Conservation (phyloP, 1,140 invertebrate genomes). For the Lepidostoma basale region DNA sequence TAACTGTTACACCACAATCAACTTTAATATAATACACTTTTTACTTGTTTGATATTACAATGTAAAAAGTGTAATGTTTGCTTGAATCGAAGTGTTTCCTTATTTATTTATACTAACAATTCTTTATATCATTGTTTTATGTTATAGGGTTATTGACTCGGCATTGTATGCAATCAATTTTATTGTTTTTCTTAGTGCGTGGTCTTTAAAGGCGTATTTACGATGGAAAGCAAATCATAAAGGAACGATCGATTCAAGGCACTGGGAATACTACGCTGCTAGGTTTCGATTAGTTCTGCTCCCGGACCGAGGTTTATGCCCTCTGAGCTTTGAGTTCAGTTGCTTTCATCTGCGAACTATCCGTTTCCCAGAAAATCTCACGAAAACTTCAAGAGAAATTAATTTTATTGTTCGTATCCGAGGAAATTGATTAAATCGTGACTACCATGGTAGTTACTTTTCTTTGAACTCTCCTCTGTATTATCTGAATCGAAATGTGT, state of each 20-base stretch:
- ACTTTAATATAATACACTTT: too few relatives aligned
- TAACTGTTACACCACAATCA: too few relatives aligned
- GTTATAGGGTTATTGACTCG: too few relatives aligned
- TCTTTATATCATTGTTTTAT: too few relatives aligned
- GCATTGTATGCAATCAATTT: too few relatives aligned
- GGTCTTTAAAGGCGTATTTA: not conserved
- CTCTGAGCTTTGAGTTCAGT: not conserved
- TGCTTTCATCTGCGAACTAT: not conserved
- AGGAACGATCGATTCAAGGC: not conserved
- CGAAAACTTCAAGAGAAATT: conserved; percentile 1
- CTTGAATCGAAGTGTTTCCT: too few relatives aligned
- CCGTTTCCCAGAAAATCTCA: conserved; percentile 1
- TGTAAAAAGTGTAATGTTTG: too few relatives aligned
- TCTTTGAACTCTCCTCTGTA: too few relatives aligned
- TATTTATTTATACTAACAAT: too few relatives aligned
- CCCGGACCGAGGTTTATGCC: not conserved
- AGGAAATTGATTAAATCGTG: conserved; percentile 17
- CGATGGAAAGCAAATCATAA: not conserved
- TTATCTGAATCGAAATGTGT: too few relatives aligned
- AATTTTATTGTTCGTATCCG: not conserved
- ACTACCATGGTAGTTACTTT: too few relatives aligned
- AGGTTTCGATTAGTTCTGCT: not conserved
- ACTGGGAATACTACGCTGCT: not conserved
- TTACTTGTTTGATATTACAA: too few relatives aligned
- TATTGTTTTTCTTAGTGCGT: not conserved